phyloP scores from a whole-genome alignment of 2,888 invertebrate genomes.

The Dione vanillae region DNA sequence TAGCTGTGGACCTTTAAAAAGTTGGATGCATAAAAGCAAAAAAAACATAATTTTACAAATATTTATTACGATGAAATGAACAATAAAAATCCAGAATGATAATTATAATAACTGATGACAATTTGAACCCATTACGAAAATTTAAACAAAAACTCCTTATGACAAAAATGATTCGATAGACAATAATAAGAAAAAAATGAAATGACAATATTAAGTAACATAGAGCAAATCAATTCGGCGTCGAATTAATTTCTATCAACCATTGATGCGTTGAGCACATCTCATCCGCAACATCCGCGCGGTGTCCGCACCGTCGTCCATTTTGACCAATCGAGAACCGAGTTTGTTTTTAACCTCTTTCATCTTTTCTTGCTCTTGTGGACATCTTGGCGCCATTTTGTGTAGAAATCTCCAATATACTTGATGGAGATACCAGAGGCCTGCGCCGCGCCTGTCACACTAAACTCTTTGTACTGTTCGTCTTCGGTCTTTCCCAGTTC shows the following conservation, averaged over 20 bases:
- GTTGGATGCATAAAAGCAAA: conserved; percentile 17
- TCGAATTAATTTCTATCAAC: conserved; percentile 35
- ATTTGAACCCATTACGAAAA: conserved; percentile 37
- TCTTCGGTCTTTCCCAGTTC: conserved; percentile 69
- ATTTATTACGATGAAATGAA: conserved; percentile 47
- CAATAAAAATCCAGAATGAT: conserved; percentile 42
- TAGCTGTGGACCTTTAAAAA: neutral
- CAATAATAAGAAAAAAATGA: conserved; percentile 14
- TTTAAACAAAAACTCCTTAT: conserved; percentile 34
- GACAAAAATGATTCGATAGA: conserved; percentile 16
- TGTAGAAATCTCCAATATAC: conserved; percentile 92
- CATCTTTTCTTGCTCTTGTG: conserved; percentile 80
- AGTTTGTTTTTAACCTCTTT: conserved; percentile 53
- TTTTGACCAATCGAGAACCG: conserved; percentile 61
- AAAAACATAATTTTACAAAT: conserved; percentile 35
- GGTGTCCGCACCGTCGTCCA: conserved; percentile 24
- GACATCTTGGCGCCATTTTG: conserved; percentile 91
- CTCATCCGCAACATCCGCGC: conserved; percentile 10
- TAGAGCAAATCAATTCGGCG: conserved; percentile 27
- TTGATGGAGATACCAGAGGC: conserved; percentile 92
- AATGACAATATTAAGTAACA: conserved; percentile 26
- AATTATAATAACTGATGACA: conserved; percentile 18
- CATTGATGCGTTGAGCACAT: conserved; percentile 18
- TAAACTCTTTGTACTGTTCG: conserved; percentile 85
- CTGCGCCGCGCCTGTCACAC: conserved; percentile 90